Evolutionary conservation across 1,140 invertebrate genomes (phyloP).

Genomic region (Zaprionus lachaisei): DNA sequence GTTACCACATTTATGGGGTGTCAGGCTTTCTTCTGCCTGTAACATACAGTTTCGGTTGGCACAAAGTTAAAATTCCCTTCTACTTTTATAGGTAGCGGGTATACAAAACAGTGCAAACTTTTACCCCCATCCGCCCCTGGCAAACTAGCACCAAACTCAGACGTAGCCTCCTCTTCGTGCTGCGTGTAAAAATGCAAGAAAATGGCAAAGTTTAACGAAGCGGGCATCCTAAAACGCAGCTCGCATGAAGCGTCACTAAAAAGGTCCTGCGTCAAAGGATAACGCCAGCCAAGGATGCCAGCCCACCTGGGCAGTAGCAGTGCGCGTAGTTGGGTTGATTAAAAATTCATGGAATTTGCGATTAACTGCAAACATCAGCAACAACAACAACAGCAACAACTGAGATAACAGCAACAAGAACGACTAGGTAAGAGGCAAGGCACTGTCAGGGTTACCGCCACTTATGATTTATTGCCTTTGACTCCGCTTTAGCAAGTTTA

Average conservation of each 20-base stretch:
- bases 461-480: slow-evolving; percentile 58
- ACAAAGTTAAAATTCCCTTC: too few species aligned
- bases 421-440: not conserved
- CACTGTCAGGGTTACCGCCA: slow-evolving; percentile 13
- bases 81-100: too few species aligned
- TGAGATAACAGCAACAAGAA: slow-evolving; percentile 7
- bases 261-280: slow-evolving; percentile 64
- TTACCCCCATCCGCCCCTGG: slow-evolving; percentile 17
- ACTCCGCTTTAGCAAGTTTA: slow-evolving; percentile 14
- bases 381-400: slow-evolving; percentile 23
- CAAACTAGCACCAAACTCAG: slow-evolving; percentile 1
- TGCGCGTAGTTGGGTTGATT: slow-evolving; percentile 44
- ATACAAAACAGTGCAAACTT: slow-evolving; percentile 35
- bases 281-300: slow-evolving; percentile 26
- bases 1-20: too few species aligned
- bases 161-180: slow-evolving; percentile 12
- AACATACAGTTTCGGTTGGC: too few species aligned
- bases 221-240: slow-evolving; percentile 50
- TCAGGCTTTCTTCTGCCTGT: too few species aligned
- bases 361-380: slow-evolving; percentile 61
- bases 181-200: slow-evolving; percentile 62
- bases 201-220: slow-evolving; percentile 64
- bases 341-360: slow-evolving; percentile 69
- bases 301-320: not conserved
- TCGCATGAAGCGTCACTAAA: slow-evolving; percentile 60